Evolutionary conservation across 1,140 invertebrate genomes (phyloP).

Genomic region (Brachionus asplanchnoidis): DNA sequence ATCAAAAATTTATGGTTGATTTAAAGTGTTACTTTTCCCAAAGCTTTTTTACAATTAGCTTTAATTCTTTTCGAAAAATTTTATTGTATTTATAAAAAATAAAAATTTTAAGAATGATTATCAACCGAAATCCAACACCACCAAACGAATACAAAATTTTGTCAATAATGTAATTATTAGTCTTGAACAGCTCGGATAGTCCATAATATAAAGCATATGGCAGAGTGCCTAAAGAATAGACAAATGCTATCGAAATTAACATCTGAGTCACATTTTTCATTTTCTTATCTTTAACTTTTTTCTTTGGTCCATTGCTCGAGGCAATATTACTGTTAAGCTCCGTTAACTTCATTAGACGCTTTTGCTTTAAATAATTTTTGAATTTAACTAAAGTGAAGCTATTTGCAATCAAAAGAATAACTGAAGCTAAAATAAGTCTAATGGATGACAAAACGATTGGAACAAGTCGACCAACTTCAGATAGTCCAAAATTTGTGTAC

Average conservation of each 20-base stretch:
- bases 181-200: background rate
- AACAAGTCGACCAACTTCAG: background rate
- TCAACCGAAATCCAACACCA: background rate
- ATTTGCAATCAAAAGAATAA: background rate
- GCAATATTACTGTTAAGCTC: background rate
- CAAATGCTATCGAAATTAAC: background rate
- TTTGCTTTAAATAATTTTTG: background rate
- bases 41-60: background rate
- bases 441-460: background rate
- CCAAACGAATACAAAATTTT: background rate
- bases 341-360: background rate
- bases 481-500: background rate
- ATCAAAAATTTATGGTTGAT: too few species aligned
- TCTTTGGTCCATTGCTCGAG: background rate
- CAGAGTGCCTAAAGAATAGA: background rate
- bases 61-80: background rate
- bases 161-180: background rate
- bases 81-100: background rate
- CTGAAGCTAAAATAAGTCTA: background rate
- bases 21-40: too few species aligned
- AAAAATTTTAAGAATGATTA: constrained; percentile 2
- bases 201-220: constrained; percentile 16
- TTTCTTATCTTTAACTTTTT: background rate
- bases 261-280: constrained; percentile 14
- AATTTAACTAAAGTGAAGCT: background rate